Base-by-base conservation (phyloP, 2,888 invertebrate species). In the Chelonus formosanus region DNA sequence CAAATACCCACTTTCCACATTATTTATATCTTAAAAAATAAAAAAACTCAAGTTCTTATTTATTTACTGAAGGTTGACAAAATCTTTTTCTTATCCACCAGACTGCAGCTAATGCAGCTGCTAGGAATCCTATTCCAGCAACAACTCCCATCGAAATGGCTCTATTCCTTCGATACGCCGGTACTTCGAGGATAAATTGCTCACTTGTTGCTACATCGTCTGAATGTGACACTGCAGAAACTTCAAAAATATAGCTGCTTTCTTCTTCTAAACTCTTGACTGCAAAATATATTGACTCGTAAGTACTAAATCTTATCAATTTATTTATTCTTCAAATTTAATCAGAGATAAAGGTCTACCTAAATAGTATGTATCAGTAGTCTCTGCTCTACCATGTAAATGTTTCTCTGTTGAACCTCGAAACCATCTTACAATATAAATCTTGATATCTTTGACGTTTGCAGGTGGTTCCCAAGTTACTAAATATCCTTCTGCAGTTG, bases 181-280 rank as follows among this genome's bases (percentile, higher is more conserved):
- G 92, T 74, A 92, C 91, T 68, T 87, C 87, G 65, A 92, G 84
- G 66, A 86, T 85, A 56, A 90, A 87, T 73, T 88, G 89, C 55
- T 89, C 89, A 71, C 90, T 88, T 53, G 87, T 86, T n/a, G 89
- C 87, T 72, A 89, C 86, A 72, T 88, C 89, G 76, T 89, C 88
- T 64, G 88, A 87, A 6, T 67, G 67, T 0, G 90, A 88, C 67
- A 89, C 84, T 0, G 93, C 91, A 69, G 89, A 82, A 67, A 95
- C 92, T 84, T 91, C 90, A 77, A 94, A 91, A 76, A 88, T 87
- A 82, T 94, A 94, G 60, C 86, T 87, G 74, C 86, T 89, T 72
- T 93, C 93, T 78, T 93, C 93, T 74, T 89, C 88, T 72, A 93
- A 85, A 71, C 88, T 87, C 74, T 89, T 88, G 73, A 94, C 91